A percentile compares a stretch with the other conserved stretches of the same genome.
These are phyloP conservation scores for Pecten maximus DNA, from an alignment of 2,888 invertebrate genomes.

Conservation along the genomic window DNA sequence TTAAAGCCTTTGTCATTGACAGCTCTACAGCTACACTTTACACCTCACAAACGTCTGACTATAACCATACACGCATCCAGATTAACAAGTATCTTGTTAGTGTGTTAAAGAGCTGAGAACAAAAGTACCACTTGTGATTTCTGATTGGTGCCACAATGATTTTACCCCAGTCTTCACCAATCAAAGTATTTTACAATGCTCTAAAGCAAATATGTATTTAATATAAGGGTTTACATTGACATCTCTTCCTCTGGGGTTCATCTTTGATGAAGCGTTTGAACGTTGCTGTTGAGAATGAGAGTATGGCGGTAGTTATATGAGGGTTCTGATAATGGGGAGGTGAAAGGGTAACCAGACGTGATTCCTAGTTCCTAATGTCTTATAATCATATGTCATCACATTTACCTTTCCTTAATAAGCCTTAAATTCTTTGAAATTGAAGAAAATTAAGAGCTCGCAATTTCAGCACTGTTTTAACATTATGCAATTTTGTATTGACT, in stretches of 20 bases:
- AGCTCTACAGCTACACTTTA: neutral
- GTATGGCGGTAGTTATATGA: neutral
- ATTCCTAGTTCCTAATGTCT: neutral
- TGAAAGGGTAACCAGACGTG: neutral
- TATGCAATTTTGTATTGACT: too few relatives aligned
- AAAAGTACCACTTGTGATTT: neutral
- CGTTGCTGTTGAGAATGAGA: neutral
- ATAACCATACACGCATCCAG: neutral
- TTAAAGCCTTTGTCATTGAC: neutral
- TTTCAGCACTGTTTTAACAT: too few relatives aligned
- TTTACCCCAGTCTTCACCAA: neutral
- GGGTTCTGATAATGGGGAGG: neutral
- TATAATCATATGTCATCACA: neutral
- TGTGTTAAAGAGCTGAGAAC: neutral
- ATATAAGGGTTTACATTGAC: neutral
- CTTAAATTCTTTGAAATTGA: too few relatives aligned
- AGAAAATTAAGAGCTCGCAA: too few relatives aligned
- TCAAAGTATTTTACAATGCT: neutral
- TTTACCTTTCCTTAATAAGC: neutral
- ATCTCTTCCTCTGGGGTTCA: neutral
- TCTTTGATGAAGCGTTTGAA: constrained; percentile 23
- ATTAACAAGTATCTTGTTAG: constrained; percentile 33
- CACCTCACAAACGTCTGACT: constrained; percentile 6
- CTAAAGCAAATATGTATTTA: constrained; percentile 18
- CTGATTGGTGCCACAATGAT: neutral